phyloP scores from a whole-genome alignment of 2,113 vertebrate species.

The Turnix velox region DNA sequence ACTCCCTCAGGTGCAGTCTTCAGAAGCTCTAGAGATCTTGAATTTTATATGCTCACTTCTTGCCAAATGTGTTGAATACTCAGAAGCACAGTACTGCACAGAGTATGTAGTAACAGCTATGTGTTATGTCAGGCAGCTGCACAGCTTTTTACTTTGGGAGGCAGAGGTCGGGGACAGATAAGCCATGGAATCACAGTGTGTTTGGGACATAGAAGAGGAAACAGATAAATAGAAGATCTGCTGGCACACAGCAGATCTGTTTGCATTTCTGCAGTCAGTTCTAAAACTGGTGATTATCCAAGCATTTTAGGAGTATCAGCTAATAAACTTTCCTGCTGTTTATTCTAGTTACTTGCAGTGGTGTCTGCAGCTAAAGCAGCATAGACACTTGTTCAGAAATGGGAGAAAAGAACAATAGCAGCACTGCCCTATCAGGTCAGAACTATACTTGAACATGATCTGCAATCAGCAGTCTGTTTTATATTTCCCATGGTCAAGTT shows the following conservation, averaged over 20 bases:
- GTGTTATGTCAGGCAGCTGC: rapidly evolving
- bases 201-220: neutral
- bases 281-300: neutral
- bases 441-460: neutral
- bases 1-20: neutral
- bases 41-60: neutral
- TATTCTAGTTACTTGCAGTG: neutral
- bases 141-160: neutral
- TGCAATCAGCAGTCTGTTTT: neutral
- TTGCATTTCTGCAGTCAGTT: neutral
- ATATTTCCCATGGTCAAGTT: neutral
- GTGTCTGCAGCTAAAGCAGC: neutral
- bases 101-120: neutral
- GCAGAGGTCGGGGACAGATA: neutral
- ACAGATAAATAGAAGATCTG: neutral
- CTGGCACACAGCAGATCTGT: neutral
- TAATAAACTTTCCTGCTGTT: neutral
- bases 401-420: neutral
- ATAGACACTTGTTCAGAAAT: neutral
- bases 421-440: neutral
- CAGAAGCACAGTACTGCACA: neutral
- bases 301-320: neutral
- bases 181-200: neutral
- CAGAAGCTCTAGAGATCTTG: neutral
- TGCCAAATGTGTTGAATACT: neutral